A percentile compares a stretch with the other conserved stretches of the same genome.
Conservation (phyloP, 2,113 vertebrate genomes). For the Xiphias gladius region DNA sequence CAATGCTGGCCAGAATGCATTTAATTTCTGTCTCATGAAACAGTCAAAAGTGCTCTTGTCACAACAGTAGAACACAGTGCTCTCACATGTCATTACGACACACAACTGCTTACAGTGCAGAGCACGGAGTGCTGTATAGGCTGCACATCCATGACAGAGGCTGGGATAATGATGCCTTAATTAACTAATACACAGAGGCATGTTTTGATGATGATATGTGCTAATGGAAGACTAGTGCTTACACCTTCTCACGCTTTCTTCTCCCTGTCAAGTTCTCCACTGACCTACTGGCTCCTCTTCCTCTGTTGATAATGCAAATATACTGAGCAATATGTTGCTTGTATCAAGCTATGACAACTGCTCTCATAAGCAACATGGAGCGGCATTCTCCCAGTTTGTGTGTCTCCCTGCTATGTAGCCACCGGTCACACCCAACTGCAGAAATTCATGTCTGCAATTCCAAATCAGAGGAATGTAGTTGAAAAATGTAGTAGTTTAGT, state of each 20-base stretch:
- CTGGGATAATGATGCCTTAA: background rate
- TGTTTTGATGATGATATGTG: constrained; percentile 1
- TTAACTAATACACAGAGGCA: background rate
- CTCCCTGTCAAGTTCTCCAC: background rate
- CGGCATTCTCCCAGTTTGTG: constrained; percentile 13
- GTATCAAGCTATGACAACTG: background rate
- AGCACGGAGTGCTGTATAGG: background rate
- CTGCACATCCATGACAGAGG: background rate
- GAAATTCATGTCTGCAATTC: background rate
- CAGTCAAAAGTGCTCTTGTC: constrained; percentile 2
- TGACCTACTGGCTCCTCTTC: background rate
- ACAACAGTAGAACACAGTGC: background rate
- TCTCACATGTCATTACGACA: background rate
- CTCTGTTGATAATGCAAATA: background rate
- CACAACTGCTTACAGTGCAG: background rate
- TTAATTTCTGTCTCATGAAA: constrained; percentile 18
- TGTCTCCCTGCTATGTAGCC: constrained; percentile 25
- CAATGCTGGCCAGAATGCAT: background rate
- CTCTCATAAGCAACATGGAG: constrained; percentile 2
- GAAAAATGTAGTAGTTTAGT: no score
- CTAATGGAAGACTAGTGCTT: background rate
- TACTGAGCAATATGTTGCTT: background rate
- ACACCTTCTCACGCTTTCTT: background rate
- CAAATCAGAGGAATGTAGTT: background rate
- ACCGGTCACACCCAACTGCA: constrained; percentile 38